Evolutionary conservation across 2,113 vertebrate species (phyloP).

Genomic region (Pleuronectes platessa): DNA sequence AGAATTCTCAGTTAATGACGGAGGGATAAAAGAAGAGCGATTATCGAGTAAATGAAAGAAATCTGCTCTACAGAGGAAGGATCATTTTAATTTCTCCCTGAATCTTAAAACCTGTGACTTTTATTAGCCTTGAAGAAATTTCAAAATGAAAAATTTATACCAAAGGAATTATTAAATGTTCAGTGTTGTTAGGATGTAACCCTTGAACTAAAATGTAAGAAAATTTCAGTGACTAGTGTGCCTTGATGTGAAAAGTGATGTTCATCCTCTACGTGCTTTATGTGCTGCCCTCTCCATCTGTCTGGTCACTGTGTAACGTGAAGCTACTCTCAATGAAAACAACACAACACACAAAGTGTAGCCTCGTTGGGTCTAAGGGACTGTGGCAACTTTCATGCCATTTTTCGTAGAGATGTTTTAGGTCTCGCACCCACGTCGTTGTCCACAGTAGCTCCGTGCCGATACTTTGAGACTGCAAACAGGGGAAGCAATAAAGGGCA

Average conservation of each 20-base stretch:
- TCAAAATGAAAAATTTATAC: neutral
- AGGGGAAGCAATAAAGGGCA: no score
- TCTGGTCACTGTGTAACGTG: neutral
- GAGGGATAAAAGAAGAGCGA: no score
- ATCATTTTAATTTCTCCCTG: neutral
- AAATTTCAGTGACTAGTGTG: neutral
- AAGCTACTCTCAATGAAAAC: no score
- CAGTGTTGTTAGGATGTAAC: conserved; percentile 6
- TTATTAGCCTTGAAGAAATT: conserved; percentile 13
- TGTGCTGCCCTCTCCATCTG: neutral
- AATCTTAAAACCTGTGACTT: neutral
- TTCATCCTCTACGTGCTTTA: conserved; percentile 3
- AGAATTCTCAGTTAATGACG: conserved; percentile 21
- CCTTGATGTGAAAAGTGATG: neutral
- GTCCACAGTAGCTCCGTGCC: no score
- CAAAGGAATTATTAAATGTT: conserved; percentile 1
- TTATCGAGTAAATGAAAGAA: conserved; percentile 9
- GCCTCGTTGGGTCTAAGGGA: no score
- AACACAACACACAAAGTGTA: no score
- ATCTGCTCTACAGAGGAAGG: neutral
- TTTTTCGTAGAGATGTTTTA: no score
- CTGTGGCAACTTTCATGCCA: no score
- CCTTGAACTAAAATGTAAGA: conserved; percentile 3
- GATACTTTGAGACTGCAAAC: no score
- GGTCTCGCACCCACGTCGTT: no score